These are phyloP conservation scores for Drosophila watanabei DNA, from an alignment of 1,140 invertebrate species.

Conservation along the genomic window DNA sequence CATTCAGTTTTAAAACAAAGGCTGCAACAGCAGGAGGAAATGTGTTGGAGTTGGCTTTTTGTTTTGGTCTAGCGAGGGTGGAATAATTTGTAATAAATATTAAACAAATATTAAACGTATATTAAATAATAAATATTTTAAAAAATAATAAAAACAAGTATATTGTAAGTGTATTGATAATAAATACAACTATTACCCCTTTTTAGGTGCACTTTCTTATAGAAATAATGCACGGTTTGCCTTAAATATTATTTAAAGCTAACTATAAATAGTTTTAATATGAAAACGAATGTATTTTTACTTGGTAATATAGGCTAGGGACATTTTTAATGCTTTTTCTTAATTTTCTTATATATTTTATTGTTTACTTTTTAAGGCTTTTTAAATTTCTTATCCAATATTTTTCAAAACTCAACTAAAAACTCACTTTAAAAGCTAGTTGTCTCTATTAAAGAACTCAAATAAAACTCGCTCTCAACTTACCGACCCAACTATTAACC, in stretches of 20 bases:
- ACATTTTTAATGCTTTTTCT: no score
- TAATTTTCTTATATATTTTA: not conserved
- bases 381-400: not conserved
- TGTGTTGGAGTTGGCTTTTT: slow-evolving; percentile 27
- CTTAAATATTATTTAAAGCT: not conserved
- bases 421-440: not conserved
- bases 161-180: no score
- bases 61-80: slow-evolving; percentile 2
- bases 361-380: accelerated
- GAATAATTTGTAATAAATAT: not conserved
- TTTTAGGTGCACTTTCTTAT: no score
- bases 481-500: slow-evolving; percentile 24
- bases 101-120: not conserved
- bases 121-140: not conserved
- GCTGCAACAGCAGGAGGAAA: slow-evolving; percentile 21
- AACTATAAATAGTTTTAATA: not conserved
- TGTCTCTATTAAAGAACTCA: not conserved
- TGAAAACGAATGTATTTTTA: not conserved
- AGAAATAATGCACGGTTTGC: not conserved
- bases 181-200: no score
- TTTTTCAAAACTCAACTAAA: not conserved
- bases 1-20: slow-evolving; percentile 65
- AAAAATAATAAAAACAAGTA: no score
- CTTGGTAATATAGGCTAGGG: not conserved
- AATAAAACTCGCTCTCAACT: not conserved